Evolutionary conservation across 1,140 invertebrate species (phyloP).

Genomic region (Formica exsecta): DNA sequence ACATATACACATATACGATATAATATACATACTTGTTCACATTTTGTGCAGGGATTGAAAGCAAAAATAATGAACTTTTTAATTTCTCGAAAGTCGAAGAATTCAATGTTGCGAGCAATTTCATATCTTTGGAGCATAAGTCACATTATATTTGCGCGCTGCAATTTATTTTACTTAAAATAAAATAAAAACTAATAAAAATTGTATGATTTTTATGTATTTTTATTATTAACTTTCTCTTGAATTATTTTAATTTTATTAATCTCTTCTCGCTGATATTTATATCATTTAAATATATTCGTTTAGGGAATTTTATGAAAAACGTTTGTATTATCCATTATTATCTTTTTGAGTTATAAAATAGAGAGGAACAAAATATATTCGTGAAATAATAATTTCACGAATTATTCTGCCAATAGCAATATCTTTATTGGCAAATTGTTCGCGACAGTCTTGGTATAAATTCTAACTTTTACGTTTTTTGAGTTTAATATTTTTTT

Average conservation of each 20-base stretch:
- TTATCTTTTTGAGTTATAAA: background rate
- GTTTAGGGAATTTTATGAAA: background rate
- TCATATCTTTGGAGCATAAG: too few species aligned
- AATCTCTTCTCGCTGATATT: background rate
- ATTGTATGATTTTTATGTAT: background rate
- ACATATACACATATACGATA: conserved; percentile 32
- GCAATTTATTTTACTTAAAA: too few species aligned
- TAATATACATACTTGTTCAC: conserved; percentile 29
- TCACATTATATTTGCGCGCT: background rate
- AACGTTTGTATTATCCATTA: background rate
- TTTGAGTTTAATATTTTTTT: background rate
- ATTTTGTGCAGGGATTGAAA: conserved; percentile 36
- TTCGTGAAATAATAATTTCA: background rate
- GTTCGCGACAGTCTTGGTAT: background rate
- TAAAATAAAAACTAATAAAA: background rate
- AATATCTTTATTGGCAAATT: background rate
- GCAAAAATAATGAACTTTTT: conserved; percentile 24
- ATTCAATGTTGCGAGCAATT: conserved; percentile 7
- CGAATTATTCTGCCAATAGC: background rate
- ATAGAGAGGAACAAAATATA: background rate
- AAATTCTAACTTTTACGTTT: background rate
- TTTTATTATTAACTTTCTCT: background rate
- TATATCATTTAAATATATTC: background rate
- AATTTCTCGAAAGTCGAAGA: background rate
- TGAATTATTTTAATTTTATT: background rate